Evolutionary conservation across 2,888 invertebrate genomes (phyloP).

Genomic region (Andrena bicolor): DNA sequence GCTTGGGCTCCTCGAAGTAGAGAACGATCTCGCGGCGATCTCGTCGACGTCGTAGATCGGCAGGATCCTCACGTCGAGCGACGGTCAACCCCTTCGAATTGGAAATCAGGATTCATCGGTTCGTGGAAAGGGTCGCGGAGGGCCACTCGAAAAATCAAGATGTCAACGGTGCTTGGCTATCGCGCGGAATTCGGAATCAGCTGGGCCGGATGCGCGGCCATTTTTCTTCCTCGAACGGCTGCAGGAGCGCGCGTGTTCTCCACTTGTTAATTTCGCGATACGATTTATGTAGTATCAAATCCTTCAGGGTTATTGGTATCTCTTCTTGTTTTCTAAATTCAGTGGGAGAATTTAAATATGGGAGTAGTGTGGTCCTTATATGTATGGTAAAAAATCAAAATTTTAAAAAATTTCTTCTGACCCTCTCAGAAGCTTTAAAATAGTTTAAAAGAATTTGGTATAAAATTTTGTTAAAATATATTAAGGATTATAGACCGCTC

Average conservation of each 20-base stretch:
- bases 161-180: constrained; percentile 53
- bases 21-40: constrained; percentile 39
- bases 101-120: constrained; percentile 74
- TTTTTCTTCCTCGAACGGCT: constrained; percentile 2
- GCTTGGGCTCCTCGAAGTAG: constrained; percentile 15
- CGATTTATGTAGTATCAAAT: constrained; percentile 12
- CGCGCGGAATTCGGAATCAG: constrained; percentile 76
- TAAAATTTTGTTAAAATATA: too few species aligned
- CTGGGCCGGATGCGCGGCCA: constrained; percentile 68
- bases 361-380: too few species aligned
- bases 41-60: constrained; percentile 50
- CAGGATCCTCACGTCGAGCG: constrained; percentile 72
- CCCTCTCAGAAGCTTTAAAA: too few species aligned
- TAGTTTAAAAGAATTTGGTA: too few species aligned
- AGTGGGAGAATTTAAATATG: not conserved
- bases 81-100: constrained; percentile 71
- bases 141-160: constrained; percentile 75
- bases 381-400: too few species aligned
- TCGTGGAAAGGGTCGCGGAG: constrained; percentile 72
- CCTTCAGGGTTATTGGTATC: not conserved
- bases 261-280: constrained; percentile 13
- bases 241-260: not conserved
- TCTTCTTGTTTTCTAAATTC: not conserved
- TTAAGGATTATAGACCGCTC: too few species aligned
- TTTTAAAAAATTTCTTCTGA: too few species aligned